Base-by-base conservation (phyloP, 2,888 invertebrate species). In the Blastobasis adustella region DNA sequence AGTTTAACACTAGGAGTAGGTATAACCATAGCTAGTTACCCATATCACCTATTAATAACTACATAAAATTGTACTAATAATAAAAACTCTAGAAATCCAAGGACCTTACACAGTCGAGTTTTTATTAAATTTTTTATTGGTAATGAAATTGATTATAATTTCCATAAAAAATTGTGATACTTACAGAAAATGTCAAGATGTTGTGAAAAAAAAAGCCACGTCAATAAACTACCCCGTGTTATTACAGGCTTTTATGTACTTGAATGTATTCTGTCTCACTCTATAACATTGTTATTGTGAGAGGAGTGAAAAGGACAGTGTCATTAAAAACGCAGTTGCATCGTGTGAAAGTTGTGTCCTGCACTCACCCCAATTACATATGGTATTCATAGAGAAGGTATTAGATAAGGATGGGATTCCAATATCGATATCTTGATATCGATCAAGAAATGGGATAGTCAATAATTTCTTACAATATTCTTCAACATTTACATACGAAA, bases 261-360 rank as follows among this genome's bases (percentile, higher is more conserved):
- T 23, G 62, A 62, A 62, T 71, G 9, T 8, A 36, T 37, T 43
- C 43, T 43, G n/a, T 43, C 43, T 43, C 43, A 9, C 10, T 45
- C 45, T 8, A 23, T 8, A 23, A 23, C 7, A 8, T 45, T 10
- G 36, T 36, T 7, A 36, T 45, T 10, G n/a, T 44, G 5, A 45
- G 36, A 7, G 9, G 45, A 4, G 8, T 8, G 45, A 45, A 37
- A 36, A 37, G 10, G 36, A 45, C 42, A 36, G 36, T 5, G 5
- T n/a, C 39, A 46, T 46, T 36, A 38, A 37, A 38, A n/a, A n/a
- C n/a, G 70, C 67, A 68, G 67, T 70, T 69, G 70, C 69, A 61
- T 66, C 54, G 86, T 87, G 87, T 85, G 86, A 86, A 86, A 83
- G 82, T 82, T 57, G 62, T 67, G 75, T 73, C 74, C 73, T 71